These are phyloP conservation scores for Petrocephalus zakoni DNA, from an alignment of 2,113 vertebrate species.

Conservation along the genomic window DNA sequence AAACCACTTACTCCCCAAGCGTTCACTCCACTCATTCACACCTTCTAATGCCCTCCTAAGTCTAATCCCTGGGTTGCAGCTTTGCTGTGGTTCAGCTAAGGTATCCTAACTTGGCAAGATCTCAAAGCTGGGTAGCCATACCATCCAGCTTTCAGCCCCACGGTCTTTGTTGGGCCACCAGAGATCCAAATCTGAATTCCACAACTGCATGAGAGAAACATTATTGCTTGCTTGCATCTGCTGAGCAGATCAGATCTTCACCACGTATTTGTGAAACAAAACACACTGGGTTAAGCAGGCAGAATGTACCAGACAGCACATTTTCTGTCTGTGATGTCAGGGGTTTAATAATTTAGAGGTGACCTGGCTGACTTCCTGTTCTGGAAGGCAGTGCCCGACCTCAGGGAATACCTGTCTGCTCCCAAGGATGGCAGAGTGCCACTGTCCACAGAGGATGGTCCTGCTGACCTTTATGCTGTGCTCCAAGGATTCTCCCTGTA, in stretches of 20 bases:
- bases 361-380: neutral
- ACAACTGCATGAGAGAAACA: neutral
- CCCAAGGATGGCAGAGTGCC: neutral
- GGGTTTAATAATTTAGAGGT: slow-evolving; percentile 18
- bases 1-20: neutral
- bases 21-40: neutral
- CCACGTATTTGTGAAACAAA: neutral
- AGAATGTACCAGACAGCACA: neutral
- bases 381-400: neutral
- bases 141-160: neutral
- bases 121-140: neutral
- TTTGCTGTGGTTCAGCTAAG: neutral
- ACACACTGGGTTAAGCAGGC: neutral
- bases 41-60: neutral
- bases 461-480: slow-evolving; percentile 27
- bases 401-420: slow-evolving; percentile 12
- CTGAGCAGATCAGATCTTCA: neutral
- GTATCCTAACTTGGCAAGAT: neutral
- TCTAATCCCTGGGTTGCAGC: neutral
- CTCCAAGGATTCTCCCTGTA: neutral
- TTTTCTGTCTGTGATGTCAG: neutral
- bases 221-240: neutral
- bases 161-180: neutral
- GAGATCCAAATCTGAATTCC: neutral
- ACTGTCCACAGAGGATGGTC: neutral